Conservation (phyloP, 2,113 vertebrate species). For the Sorex fumeus region DNA sequence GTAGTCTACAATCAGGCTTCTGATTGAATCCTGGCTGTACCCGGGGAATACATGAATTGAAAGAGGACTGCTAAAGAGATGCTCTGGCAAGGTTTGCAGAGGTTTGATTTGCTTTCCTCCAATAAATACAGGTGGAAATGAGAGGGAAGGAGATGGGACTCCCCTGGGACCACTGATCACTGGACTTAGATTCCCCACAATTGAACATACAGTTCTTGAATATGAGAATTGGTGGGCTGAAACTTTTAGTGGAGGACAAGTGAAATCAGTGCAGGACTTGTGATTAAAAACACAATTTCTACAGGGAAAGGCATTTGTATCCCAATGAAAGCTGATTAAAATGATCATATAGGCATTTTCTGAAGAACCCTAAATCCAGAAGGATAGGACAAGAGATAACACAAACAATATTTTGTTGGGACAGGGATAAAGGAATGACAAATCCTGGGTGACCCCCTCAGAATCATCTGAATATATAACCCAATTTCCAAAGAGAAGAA, state of each 20-base stretch:
- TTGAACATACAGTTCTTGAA: background rate
- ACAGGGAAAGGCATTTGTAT: background rate
- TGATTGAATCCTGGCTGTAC: too few species aligned
- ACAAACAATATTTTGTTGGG: slow-evolving; percentile 7
- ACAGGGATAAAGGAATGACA: too few species aligned
- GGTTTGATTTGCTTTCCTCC: background rate
- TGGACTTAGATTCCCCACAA: background rate
- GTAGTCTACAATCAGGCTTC: background rate
- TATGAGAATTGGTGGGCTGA: background rate
- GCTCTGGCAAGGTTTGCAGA: background rate
- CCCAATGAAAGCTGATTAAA: slow-evolving; percentile 1
- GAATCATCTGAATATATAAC: background rate
- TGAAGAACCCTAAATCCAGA: slow-evolving; percentile 6
- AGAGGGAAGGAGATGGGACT: background rate
- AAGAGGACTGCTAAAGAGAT: too few species aligned
- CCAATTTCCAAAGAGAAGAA: background rate
- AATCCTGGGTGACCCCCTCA: background rate
- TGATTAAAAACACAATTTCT: background rate
- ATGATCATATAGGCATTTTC: background rate
- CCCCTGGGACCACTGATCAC: background rate
- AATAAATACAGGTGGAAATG: too few species aligned
- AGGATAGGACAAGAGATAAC: background rate
- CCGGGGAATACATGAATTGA: too few species aligned
- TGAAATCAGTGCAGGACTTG: background rate
- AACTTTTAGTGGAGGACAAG: background rate